These are phyloP conservation scores for Chalcis sispes DNA, from an alignment of 2,888 invertebrate genomes.

Conservation along the genomic window DNA sequence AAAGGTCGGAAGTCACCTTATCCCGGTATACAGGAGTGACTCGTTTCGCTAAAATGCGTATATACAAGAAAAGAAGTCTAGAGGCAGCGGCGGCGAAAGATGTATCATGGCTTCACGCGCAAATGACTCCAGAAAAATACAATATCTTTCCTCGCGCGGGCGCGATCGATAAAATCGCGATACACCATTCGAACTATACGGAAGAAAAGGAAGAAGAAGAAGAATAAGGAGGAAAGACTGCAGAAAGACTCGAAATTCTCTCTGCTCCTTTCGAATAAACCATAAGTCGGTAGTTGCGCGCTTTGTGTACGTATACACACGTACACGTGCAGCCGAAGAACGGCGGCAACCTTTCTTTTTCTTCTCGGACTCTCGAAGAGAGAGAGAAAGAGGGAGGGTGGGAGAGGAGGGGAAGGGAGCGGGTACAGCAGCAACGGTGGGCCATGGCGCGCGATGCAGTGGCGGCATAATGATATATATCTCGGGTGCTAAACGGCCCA, in stretches of 20 bases:
- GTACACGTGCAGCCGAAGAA: slow-evolving; percentile 25
- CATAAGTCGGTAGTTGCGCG: slow-evolving; percentile 59
- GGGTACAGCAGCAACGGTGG: slow-evolving; percentile 59
- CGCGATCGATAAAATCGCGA: slow-evolving; percentile 62
- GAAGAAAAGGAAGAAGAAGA: too few relatives aligned
- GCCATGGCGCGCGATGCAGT: slow-evolving; percentile 57
- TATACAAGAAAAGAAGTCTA: too few relatives aligned
- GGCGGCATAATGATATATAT: slow-evolving; percentile 74
- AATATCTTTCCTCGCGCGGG: slow-evolving; percentile 32
- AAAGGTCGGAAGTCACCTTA: too few relatives aligned
- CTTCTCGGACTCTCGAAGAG: slow-evolving; percentile 29
- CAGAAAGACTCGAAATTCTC: slow-evolving; percentile 61
- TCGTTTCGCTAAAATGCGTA: too few relatives aligned
- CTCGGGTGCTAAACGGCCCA: slow-evolving; percentile 75
- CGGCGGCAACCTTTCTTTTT: slow-evolving; percentile 48
- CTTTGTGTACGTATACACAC: slow-evolving; percentile 4
- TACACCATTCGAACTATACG: slow-evolving; percentile 7
- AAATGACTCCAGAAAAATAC: too few relatives aligned
- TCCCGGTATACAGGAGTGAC: too few relatives aligned
- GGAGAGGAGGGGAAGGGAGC: slow-evolving; percentile 54
- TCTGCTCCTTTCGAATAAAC: slow-evolving; percentile 59
- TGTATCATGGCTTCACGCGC: too few relatives aligned
- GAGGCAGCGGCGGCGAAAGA: background rate
- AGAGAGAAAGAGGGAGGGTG: slow-evolving; percentile 35
- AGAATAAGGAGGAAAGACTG: too few relatives aligned